phyloP scores from a whole-genome alignment of 2,797 vertebrate species.

The Onychomys leucogaster region DNA sequence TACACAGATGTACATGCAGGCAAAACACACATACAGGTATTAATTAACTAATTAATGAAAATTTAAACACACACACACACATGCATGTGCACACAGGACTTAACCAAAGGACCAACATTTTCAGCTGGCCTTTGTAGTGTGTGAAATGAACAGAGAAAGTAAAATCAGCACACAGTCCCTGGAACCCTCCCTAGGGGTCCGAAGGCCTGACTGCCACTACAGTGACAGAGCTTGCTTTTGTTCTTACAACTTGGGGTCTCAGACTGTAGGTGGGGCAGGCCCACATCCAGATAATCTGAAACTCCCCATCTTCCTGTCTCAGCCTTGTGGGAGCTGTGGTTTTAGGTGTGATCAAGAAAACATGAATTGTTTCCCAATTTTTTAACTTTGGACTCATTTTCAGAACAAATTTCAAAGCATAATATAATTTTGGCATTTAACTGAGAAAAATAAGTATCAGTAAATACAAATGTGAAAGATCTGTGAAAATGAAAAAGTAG shows the following conservation, averaged over 20 bases:
- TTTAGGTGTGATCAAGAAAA: neutral
- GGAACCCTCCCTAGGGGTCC: neutral
- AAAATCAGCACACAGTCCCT: neutral
- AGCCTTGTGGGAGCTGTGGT: neutral
- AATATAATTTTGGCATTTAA: neutral
- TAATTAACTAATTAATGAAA: neutral
- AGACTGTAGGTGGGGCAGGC: neutral
- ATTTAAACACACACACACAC: neutral
- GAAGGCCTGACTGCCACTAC: neutral
- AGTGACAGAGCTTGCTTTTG: neutral
- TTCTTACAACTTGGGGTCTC: neutral
- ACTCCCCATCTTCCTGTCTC: neutral
- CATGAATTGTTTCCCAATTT: neutral
- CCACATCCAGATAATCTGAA: neutral
- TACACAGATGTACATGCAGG: neutral
- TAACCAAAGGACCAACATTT: neutral
- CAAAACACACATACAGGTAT: neutral
- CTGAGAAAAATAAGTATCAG: neutral
- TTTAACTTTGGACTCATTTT: neutral
- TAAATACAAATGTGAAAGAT: neutral
- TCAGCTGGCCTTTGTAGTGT: neutral
- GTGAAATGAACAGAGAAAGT: neutral
- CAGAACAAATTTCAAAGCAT: neutral
- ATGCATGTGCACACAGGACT: neutral
- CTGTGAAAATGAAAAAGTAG: neutral